These are phyloP conservation scores for Ictalurus punctatus DNA, from an alignment of 2,113 vertebrate genomes.

Conservation along the genomic window DNA sequence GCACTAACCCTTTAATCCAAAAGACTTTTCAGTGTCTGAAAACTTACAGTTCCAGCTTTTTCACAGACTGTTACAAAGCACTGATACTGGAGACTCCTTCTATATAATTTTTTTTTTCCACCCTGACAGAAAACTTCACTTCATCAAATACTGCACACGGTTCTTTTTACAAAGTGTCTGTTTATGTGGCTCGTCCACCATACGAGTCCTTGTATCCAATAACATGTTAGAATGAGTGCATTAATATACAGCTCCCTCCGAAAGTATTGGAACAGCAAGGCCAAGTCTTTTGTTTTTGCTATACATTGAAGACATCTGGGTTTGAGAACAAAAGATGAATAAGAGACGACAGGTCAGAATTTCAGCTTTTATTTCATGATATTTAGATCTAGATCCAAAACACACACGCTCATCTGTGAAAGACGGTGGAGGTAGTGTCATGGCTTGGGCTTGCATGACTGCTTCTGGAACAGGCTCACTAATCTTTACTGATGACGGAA, in stretches of 20 bases:
- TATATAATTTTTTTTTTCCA: neutral
- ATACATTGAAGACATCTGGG: no score
- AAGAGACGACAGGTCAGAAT: no score
- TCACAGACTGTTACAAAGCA: neutral
- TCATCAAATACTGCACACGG: neutral
- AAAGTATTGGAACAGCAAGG: no score
- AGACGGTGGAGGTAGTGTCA: no score
- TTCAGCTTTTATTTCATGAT: no score
- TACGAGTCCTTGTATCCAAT: neutral
- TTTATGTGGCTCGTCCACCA: neutral
- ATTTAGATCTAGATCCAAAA: no score
- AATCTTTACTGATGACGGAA: no score
- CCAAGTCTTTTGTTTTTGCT: no score
- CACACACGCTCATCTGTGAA: no score
- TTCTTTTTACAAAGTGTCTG: neutral
- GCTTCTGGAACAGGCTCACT: no score
- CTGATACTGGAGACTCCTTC: neutral
- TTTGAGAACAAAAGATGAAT: no score
- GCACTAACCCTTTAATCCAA: neutral
- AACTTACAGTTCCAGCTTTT: neutral
- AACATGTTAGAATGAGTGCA: neutral
- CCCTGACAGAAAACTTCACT: neutral
- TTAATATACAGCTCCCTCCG: neutral
- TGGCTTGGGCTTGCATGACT: no score
- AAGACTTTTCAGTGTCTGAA: neutral